phyloP scores from a whole-genome alignment of 1,140 invertebrate genomes.

The Drosophila nikananu region DNA sequence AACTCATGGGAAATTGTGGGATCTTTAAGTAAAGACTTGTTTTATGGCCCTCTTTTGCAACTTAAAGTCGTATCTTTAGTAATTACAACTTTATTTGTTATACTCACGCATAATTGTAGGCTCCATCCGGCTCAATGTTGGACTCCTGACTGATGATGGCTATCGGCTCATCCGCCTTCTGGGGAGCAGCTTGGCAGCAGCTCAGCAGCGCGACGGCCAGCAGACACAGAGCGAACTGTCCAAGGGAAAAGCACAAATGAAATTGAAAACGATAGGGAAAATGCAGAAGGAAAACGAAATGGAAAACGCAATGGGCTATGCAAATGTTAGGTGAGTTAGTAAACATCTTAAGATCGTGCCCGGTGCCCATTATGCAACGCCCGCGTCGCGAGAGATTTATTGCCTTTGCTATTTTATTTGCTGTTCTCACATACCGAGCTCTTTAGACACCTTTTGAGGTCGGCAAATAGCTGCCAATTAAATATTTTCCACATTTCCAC shows the following conservation, averaged over 20 bases:
- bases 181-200: conserved; percentile 85
- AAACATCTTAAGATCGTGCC: conserved; percentile 49
- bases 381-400: conserved; percentile 34
- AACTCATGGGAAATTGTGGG: not conserved
- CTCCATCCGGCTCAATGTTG: conserved; percentile 88
- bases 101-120: conserved; percentile 87
- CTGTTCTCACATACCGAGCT: conserved; percentile 49
- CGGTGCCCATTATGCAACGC: conserved; percentile 38
- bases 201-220: conserved; percentile 68
- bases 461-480: conserved; percentile 75
- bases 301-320: conserved; percentile 29
- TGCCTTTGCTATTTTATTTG: conserved; percentile 50
- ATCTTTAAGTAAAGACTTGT: not conserved
- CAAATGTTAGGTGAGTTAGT: conserved; percentile 43
- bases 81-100: too few species aligned
- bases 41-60: too few species aligned
- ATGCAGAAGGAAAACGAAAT: too few species aligned
- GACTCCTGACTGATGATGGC: conserved; percentile 89
- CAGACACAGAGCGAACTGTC: conserved; percentile 75
- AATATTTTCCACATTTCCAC: conserved; percentile 67
- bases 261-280: conserved; percentile 30
- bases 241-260: conserved; percentile 34
- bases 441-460: conserved; percentile 63
- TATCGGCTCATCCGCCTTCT: conserved; percentile 86
- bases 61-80: too few species aligned